Conservation (phyloP, 2,888 invertebrate genomes). For the Ophion ellenae region DNA sequence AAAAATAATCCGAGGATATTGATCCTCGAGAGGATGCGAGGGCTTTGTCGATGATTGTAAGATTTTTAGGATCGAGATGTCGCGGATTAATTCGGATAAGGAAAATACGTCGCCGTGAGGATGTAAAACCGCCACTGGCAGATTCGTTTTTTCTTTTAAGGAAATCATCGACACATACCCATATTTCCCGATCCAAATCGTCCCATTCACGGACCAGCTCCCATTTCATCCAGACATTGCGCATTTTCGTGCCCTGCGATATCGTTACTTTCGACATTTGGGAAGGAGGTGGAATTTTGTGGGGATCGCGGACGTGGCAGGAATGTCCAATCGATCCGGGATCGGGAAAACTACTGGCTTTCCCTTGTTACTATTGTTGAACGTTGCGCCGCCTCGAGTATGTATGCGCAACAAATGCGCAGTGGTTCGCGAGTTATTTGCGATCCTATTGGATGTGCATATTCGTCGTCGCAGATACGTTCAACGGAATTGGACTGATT, state of each 20-base stretch:
- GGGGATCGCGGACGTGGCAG: not conserved
- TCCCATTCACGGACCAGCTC: constrained; percentile 78
- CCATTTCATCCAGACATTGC: constrained; percentile 73
- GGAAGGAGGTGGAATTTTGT: not conserved
- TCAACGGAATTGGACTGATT: not conserved
- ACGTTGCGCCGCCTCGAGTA: not conserved
- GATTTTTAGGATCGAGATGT: constrained; percentile 10
- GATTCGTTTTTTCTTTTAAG: constrained; percentile 28
- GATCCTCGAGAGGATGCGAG: constrained; percentile 1
- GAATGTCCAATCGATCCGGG: constrained; percentile 20
- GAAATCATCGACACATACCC: constrained; percentile 74
- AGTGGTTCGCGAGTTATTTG: not conserved
- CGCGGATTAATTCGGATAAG: constrained; percentile 35
- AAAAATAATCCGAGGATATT: constrained; percentile 6
- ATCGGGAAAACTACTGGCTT: constrained; percentile 47
- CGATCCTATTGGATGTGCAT: not conserved
- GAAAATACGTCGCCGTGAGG: not conserved
- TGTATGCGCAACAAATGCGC: not conserved
- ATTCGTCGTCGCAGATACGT: not conserved
- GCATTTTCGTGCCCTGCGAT: constrained; percentile 50
- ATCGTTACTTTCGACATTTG: constrained; percentile 47
- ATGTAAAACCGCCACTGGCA: not conserved
- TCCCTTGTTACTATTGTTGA: not conserved
- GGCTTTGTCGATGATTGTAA: constrained; percentile 26
- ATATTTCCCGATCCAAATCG: constrained; percentile 75